Percentiles rank a stretch among this genome's conserved stretches.
phyloP scores from a whole-genome alignment of 1,140 invertebrate species.

The Acromyrmex charruanus region DNA sequence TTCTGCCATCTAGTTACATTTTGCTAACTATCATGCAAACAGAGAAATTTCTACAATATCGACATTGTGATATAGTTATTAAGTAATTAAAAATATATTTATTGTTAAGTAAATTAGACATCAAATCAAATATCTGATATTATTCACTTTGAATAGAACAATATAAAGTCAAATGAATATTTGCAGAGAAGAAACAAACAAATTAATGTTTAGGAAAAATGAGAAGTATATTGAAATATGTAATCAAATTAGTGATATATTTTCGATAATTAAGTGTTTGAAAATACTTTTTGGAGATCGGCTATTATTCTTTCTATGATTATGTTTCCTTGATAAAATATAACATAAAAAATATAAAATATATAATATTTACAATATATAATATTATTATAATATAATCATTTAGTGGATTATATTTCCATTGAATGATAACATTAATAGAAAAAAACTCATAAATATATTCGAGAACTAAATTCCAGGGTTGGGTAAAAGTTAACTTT shows the following conservation, averaged over 20 bases:
- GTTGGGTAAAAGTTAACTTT: too few relatives aligned
- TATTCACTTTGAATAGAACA: not conserved
- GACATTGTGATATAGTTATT: not conserved
- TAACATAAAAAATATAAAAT: too few relatives aligned
- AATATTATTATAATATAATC: too few relatives aligned
- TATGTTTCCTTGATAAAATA: too few relatives aligned
- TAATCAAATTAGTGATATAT: not conserved
- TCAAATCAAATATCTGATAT: not conserved
- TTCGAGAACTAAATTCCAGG: too few relatives aligned
- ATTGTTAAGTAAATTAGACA: not conserved
- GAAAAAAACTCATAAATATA: not conserved
- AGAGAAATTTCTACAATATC: not conserved
- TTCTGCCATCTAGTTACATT: not conserved
- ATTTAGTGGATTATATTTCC: not conserved
- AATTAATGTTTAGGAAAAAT: not conserved
- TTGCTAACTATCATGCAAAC: not conserved
- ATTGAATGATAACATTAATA: not conserved
- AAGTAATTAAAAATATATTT: not conserved
- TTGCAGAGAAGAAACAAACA: not conserved
- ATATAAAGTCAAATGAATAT: not conserved
- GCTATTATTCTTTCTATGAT: not conserved
- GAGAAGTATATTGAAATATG: not conserved
- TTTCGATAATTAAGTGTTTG: not conserved
- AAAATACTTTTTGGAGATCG: not conserved
- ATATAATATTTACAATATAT: too few relatives aligned